Conservation (phyloP, 2,113 vertebrate genomes). For the Sylvia atricapilla region DNA sequence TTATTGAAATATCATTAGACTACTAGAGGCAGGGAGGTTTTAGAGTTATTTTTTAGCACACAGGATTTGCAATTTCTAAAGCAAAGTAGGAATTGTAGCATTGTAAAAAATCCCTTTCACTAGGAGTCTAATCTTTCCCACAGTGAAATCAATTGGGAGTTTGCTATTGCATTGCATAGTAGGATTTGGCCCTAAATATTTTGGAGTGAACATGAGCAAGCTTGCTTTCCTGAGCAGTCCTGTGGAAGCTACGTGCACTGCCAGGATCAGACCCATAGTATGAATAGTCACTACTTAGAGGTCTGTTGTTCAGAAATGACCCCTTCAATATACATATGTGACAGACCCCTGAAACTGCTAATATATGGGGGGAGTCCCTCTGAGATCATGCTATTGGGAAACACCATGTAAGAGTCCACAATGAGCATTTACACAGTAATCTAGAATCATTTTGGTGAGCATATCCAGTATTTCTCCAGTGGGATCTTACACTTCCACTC, state of each 20-base stretch:
- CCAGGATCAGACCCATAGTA: neutral
- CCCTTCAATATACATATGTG: neutral
- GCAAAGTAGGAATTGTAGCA: neutral
- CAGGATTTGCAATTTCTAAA: neutral
- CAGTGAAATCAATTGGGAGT: neutral
- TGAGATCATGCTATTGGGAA: neutral
- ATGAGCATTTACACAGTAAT: neutral
- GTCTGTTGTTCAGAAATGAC: neutral
- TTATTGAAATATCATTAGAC: neutral
- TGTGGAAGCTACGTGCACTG: fast-evolving
- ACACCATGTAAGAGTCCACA: neutral
- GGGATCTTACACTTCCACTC: neutral
- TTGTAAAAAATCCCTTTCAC: constrained; percentile 33
- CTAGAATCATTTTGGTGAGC: neutral
- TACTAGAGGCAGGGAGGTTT: neutral
- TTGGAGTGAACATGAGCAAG: neutral
- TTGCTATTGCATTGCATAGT: neutral
- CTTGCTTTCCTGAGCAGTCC: neutral
- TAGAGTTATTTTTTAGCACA: constrained; percentile 2
- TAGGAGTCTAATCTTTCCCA: neutral
- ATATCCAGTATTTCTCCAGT: neutral
- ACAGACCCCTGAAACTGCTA: neutral
- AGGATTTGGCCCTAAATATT: neutral
- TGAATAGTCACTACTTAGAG: neutral
- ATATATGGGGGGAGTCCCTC: neutral